Base-by-base conservation (phyloP, 2,888 invertebrate species). In the Hydrotaea diabolus region DNA sequence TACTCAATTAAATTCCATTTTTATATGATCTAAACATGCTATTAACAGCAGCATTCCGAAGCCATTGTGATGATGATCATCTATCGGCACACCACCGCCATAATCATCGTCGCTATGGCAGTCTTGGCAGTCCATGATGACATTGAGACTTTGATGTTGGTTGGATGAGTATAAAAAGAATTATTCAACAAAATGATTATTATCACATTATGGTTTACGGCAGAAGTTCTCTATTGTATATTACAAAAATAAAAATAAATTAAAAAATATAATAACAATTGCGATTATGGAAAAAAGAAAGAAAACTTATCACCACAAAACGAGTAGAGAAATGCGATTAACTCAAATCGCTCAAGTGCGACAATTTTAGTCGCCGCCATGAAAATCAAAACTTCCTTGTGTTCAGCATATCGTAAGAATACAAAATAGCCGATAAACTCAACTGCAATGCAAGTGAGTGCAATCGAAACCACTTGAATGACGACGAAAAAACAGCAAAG, bases 301-400 rank as follows among this genome's bases (percentile, higher is more conserved):
- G 53, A 53, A n/a, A 64, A n/a, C 36, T 69, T 46, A 46, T 23
- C 69, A 69, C 59, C 59, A 59, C 59, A 59, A 59, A 66, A 23
- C 21, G 43, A 7, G 21, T 23, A 15, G 62, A 46, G 23, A 46
- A 23, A 3, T 69, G 39, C 39, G 66, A 66, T 66, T 66, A 66
- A 19, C 39, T 39, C 19, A n/a, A 49, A n/a, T 31, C 17, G 23
- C 23, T 46, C 69, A 69, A 69, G 46, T 69, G 69, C 69, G 46
- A n/a, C n/a, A 21, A 31, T n/a, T 39, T 13, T 11, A 66, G 19
- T 17, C 23, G 46, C 23, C 15, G 9, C 69, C 43, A 43, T 23
- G 17, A 21, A 13, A 21, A 23, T n/a, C 21, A 43, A 23, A 43
- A 69, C 69, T 69, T 69, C 69, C 69, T 69, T 69, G 21, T 21